phyloP scores from a whole-genome alignment of 2,113 vertebrate genomes.

The Vicugna pacos region DNA sequence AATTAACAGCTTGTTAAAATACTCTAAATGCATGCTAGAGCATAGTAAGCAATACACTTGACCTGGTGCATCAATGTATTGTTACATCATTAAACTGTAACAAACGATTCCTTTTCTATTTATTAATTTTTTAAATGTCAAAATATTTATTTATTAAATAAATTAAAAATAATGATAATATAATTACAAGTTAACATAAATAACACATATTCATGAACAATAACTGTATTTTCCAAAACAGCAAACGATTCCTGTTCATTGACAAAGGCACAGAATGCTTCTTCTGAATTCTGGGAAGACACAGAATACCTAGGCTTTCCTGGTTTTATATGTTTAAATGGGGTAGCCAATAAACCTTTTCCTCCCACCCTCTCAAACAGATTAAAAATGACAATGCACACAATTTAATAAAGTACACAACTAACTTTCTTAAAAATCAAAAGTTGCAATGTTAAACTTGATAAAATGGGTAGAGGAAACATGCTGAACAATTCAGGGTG shows the following conservation, averaged over 20 bases:
- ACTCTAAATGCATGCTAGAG: not conserved
- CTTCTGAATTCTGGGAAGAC: not conserved
- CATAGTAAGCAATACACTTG: not conserved
- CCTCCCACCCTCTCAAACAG: not conserved
- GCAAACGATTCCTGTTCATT: not conserved
- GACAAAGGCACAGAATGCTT: not conserved
- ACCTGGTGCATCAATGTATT: not conserved
- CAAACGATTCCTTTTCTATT: not conserved
- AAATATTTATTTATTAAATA: too few relatives aligned
- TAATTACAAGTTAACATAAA: too few relatives aligned
- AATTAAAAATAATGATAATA: too few relatives aligned
- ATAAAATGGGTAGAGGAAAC: constrained; percentile 19
- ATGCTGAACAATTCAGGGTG: not conserved
- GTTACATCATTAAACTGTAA: not conserved
- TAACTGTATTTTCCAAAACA: too few relatives aligned
- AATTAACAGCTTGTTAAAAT: not conserved
- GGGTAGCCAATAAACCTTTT: not conserved
- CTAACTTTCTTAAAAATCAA: not conserved
- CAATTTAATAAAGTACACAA: not conserved
- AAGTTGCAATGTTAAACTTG: constrained; percentile 16
- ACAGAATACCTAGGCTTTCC: not conserved
- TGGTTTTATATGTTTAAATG: not conserved
- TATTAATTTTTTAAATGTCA: too few relatives aligned
- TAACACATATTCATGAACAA: too few relatives aligned
- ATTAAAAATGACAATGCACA: not conserved